Evolutionary conservation across 2,797 vertebrate species (phyloP).

Genomic region (Macropodus opercularis): DNA sequence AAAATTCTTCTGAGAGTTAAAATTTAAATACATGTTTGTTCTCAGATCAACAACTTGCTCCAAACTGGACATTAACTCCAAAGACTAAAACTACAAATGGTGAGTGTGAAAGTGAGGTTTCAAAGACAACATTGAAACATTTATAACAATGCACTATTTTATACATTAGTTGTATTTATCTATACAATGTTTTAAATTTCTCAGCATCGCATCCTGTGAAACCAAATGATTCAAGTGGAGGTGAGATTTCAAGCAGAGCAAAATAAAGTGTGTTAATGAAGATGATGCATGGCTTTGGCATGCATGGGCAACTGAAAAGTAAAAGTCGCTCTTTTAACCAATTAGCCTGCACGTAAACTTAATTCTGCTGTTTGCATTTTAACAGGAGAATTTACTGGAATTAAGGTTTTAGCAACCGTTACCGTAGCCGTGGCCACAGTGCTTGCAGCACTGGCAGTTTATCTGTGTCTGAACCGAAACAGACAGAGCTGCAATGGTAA

Average conservation of each 20-base stretch:
- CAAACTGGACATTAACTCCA: constrained; percentile 28
- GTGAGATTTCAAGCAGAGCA: constrained; percentile 40
- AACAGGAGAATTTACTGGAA: constrained; percentile 67
- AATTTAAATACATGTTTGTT: no score
- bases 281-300: not conserved
- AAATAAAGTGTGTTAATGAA: not conserved
- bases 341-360: not conserved
- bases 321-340: not conserved
- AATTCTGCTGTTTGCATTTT: constrained; percentile 20
- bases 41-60: constrained; percentile 42
- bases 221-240: constrained; percentile 35
- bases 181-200: constrained; percentile 18
- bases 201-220: constrained; percentile 39
- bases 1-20: not conserved
- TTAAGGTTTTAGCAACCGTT: constrained; percentile 70
- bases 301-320: not conserved
- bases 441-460: constrained; percentile 67
- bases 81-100: constrained; percentile 43
- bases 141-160: not conserved
- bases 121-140: not conserved
- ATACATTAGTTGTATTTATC: not conserved
- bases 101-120: constrained; percentile 29
- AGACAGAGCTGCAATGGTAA: constrained; percentile 57
- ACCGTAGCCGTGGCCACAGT: constrained; percentile 64
- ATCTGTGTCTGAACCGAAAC: constrained; percentile 64